Base-by-base conservation (phyloP, 2,113 vertebrate genomes). In the Gnathonemus longibarbis region DNA sequence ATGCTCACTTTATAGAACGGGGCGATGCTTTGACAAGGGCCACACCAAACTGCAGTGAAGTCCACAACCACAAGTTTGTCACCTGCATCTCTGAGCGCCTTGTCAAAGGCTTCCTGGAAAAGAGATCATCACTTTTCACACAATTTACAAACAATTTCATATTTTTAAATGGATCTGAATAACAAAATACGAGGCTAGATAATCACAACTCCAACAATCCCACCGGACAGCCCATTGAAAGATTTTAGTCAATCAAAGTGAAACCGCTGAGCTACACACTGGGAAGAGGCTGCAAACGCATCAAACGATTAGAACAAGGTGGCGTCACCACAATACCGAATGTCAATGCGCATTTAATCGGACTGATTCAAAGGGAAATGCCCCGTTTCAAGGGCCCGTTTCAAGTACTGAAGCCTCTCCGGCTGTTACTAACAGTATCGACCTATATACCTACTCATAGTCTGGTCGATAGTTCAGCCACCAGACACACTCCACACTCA, bases 21-120 rank as follows among this genome's bases (percentile, higher is more conserved):
- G 39, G 89, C 95, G 46, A 99, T 98, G 58, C 62, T 91, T 93
- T 92, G 94, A 92, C 98, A 99, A 24, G 98, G 98, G 31, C 97
- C 96, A 70, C 98, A 99, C 98, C 98, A 99, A 0, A 94, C 93
- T 7, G 97, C 98, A 0, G 97, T 97, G 93, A 99, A 99, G 92
- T 98, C 97, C 70, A 99, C 95, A 0, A 98, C 96, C 53, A 99
- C 88, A 42, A 99, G 96, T 52, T 97, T 97, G 0, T 89, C 35
- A 66, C 95, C 96, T 21, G 97, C 96, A 0, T 88, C 3, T 0
- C 9, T 9, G 93, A 99, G 93, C 56, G 93, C 92, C 0, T 5
- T 0, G 0, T 94, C 8, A 87, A 99, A 98, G 1, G 94, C 95
- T 0, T 2, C 0, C 98, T 99, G 50, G 0, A 84, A 19, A 50